Base-by-base conservation (phyloP, 2,888 invertebrate species). In the Oligia latruncula region DNA sequence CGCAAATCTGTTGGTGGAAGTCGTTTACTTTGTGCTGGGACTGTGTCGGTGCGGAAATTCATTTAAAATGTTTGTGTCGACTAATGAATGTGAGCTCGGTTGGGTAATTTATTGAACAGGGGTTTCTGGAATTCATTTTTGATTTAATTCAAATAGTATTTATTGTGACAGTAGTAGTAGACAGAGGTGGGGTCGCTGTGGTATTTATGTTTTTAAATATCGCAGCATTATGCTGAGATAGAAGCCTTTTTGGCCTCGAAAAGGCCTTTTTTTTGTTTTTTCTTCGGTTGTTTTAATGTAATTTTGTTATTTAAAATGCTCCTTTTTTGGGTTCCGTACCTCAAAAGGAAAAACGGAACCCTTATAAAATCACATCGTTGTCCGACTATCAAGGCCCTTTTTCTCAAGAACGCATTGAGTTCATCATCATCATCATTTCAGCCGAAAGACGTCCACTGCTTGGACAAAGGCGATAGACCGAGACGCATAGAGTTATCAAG, bases 1-100 rank as follows among this genome's bases (percentile, higher is more conserved):
- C 80, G 65, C 60, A 70, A 86, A 88, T 81, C 78, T 81, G 77
- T 78, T 78, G 65, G 78, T 46, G 46, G 71, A 70, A 76, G 81
- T 77, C 74, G 60, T 82, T 83, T 85, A 74, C 68, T 73, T 66
- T 67, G 71, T 72, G 70, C 60, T 40, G 75, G 29, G 35, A 29
- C 58, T 62, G 68, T 77, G 70, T n/a, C 55, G 52, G 70, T 15
- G 23, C 29, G 29, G 65, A 13, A 62, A 81, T 43, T 71, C 72
- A 76, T 81, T 81, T 49, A 73, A 70, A 81, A 66, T 81, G 66
- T 84, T 76, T 71, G 74, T 79, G 68, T 73, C 62, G 55, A n/a
- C 15, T 82, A 71, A 71, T 68, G 55, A 85, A 64, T 80, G 58
- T 60, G 80, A 46, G 58, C 23, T 55, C 40, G 23, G 67, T 20